These are phyloP conservation scores for Agrochola litura DNA, from an alignment of 2,888 invertebrate species.

Conservation along the genomic window DNA sequence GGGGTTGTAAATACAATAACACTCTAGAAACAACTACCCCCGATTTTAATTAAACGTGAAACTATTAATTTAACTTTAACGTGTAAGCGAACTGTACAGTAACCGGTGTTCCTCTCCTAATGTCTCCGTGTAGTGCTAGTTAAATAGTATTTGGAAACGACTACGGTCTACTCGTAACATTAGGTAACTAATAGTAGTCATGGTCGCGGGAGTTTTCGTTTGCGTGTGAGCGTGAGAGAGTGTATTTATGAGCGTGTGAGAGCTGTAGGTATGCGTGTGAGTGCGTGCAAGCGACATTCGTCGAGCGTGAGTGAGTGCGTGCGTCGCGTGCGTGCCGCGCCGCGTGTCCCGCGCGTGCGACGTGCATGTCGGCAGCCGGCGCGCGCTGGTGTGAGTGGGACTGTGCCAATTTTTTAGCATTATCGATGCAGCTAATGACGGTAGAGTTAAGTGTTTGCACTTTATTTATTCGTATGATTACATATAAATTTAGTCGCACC, in stretches of 20 bases:
- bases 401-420: conserved; percentile 90
- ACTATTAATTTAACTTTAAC: conserved; percentile 81
- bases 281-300: conserved; percentile 52
- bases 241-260: conserved; percentile 62
- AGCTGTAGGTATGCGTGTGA: conserved; percentile 62
- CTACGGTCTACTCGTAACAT: conserved; percentile 81
- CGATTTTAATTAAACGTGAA: conserved; percentile 83
- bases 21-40: conserved; percentile 79
- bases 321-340: conserved; percentile 6
- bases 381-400: conserved; percentile 84
- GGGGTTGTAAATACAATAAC: conserved; percentile 87
- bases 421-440: conserved; percentile 86
- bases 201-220: conserved; percentile 75
- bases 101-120: conserved; percentile 89
- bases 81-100: conserved; percentile 87
- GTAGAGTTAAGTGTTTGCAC: conserved; percentile 91
- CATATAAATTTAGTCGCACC: conserved; percentile 90
- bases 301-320: conserved; percentile 23
- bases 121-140: conserved; percentile 88
- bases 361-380: conserved; percentile 36
- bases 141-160: conserved; percentile 81
- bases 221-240: conserved; percentile 69
- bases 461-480: conserved; percentile 91
- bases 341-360: conserved; percentile 12
- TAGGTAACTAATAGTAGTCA: conserved; percentile 82